These are phyloP conservation scores for Plectropomus leopardus DNA, from an alignment of 2,113 vertebrate species.

Conservation along the genomic window DNA sequence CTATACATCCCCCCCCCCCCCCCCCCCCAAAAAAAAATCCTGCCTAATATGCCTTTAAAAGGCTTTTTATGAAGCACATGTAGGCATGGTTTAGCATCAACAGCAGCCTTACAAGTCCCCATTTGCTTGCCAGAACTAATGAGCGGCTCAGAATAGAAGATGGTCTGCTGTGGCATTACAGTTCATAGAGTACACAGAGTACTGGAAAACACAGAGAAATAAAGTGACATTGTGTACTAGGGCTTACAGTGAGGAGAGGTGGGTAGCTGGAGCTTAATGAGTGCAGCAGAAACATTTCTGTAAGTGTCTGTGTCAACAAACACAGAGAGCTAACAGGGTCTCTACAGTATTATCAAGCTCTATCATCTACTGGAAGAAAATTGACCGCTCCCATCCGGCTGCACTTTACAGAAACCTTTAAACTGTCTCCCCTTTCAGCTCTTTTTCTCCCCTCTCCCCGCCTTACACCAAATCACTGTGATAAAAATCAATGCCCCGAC, in stretches of 20 bases:
- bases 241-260: not conserved
- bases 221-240: not conserved
- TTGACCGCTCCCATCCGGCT: constrained; percentile 22
- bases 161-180: not conserved
- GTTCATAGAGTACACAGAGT: not conserved
- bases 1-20: too few relatives aligned
- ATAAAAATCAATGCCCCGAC: constrained; percentile 25
- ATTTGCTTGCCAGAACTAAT: not conserved
- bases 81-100: not conserved
- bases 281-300: not conserved
- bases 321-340: not conserved
- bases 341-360: not conserved
- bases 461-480: not conserved
- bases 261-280: not conserved
- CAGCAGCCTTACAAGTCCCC: too few relatives aligned
- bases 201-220: not conserved
- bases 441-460: not conserved
- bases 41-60: too few relatives aligned
- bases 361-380: constrained; percentile 11
- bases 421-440: constrained; percentile 9
- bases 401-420: constrained; percentile 6
- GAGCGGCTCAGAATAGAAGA: not conserved
- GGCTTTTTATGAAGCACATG: too few relatives aligned
- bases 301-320: constrained; percentile 3
- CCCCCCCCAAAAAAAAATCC: too few relatives aligned